Base-by-base conservation (phyloP, 2,113 vertebrate genomes). In the Xyrauchen texanus region DNA sequence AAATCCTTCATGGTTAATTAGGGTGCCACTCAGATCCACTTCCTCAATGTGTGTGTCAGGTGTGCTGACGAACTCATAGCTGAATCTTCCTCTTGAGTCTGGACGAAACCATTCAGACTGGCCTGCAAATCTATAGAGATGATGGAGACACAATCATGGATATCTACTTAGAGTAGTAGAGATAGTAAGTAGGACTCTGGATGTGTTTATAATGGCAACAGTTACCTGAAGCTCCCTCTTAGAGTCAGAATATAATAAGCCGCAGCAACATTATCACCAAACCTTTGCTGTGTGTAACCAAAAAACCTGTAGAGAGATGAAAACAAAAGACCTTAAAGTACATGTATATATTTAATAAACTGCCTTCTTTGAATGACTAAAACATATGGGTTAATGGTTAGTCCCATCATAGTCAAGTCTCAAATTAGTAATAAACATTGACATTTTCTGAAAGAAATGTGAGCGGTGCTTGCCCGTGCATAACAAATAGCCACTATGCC, bases 221-320 rank as follows among this genome's bases (percentile, higher is more conserved):
- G 6, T 15, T 91, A 97, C 95, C 93, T 93, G 82, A 96, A 90
- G 3, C 89, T 81, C 51, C 96, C 96, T 6, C 87, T 90, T 10
- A 92, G 81, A 68, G 80, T 85, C 81, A 96, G 81, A 79, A 93
- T 45, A 76, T 88, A 96, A 83, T 85, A 85, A 0, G 93, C 94
- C 0, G 92, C 86, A 6, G 88, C 91, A 0, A 91, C 3, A 3
- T 94, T 71, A 0, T 78, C 42, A 0, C 95, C 95, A 0, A 92
- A 88, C 0, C 0, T 34, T 0, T 55, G 3, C 72, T 82, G 10
- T 0, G 89, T 82, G 80, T 81, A 64, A 12, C 71, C 15, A 73
- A 78, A 89, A 81, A 86, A 87, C 46, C 96, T 96, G 89, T 66
- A 51, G 8, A 77, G 69, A 85, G 8, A 65, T 11, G 6, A 58